phyloP scores from a whole-genome alignment of 2,113 vertebrate genomes.

The Strix uralensis region DNA sequence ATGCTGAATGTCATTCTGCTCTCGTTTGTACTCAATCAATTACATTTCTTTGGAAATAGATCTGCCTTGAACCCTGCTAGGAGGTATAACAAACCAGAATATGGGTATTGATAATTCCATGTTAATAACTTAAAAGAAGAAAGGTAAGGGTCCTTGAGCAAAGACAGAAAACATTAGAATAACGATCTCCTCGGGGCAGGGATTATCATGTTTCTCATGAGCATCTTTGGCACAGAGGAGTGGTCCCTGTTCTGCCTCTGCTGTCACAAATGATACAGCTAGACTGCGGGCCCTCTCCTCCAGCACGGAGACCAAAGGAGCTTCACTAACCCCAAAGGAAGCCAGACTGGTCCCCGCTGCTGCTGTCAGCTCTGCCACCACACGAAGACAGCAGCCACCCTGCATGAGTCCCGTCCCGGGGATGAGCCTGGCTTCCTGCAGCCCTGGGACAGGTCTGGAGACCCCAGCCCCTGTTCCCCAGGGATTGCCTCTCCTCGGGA shows the following conservation, averaged over 20 bases:
- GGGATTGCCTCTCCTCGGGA: not conserved
- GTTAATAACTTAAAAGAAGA: not conserved
- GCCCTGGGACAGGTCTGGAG: not conserved
- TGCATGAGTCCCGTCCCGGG: accelerated
- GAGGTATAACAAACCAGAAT: not conserved
- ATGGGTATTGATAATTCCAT: not conserved
- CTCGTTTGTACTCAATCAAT: not conserved
- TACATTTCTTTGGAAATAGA: not conserved
- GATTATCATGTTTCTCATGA: not conserved
- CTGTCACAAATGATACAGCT: accelerated
- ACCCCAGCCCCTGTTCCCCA: not conserved
- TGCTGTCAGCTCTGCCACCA: not conserved
- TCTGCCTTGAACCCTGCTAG: not conserved
- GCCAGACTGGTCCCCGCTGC: not conserved
- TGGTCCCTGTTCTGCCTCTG: not conserved
- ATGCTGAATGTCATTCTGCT: not conserved
- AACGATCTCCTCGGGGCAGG: not conserved
- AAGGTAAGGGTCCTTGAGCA: not conserved
- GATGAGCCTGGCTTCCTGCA: not conserved
- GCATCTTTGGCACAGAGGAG: not conserved
- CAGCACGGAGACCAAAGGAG: not conserved
- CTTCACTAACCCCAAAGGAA: not conserved
- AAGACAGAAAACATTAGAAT: not conserved
- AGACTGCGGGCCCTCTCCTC: not conserved
- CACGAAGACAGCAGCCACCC: not conserved